Percentiles rank a stretch among this genome's conserved stretches.
phyloP scores from a whole-genome alignment of 2,888 invertebrate species.

The Panopea generosa region DNA sequence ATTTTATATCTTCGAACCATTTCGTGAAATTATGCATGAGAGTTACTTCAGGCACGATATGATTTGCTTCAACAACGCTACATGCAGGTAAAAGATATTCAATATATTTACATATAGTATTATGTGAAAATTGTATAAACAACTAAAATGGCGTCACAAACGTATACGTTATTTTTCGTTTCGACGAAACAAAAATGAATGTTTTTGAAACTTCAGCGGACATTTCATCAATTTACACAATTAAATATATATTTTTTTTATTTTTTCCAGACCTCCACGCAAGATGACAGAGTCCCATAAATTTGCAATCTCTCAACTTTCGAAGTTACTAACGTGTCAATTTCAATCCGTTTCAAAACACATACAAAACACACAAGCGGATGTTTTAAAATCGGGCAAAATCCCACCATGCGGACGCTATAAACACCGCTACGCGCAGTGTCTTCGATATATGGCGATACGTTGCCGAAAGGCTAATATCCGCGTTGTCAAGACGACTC shows the following conservation, averaged over 20 bases:
- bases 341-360: background rate
- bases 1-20: conserved; percentile 36
- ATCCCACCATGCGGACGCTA: background rate
- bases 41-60: conserved; percentile 6
- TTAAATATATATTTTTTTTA: background rate
- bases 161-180: no score
- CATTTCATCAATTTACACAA: background rate
- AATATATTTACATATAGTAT: no score
- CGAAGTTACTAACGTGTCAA: conserved; percentile 9
- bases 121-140: no score
- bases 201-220: no score
- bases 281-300: conserved; percentile 2
- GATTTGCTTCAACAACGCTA: conserved; percentile 26
- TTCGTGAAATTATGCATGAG: conserved; percentile 15
- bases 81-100: conserved; percentile 26
- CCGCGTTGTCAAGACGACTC: conserved; percentile 37
- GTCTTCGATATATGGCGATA: conserved; percentile 14
- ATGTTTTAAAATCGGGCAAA: background rate
- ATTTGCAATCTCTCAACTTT: background rate
- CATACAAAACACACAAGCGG: background rate
- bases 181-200: no score
- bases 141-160: no score
- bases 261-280: conserved; percentile 15
- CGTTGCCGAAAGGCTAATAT: conserved; percentile 15
- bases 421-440: background rate